Percentiles rank a stretch among this genome's conserved stretches.
phyloP scores from a whole-genome alignment of 2,797 vertebrate species.

The Alauda arvensis region DNA sequence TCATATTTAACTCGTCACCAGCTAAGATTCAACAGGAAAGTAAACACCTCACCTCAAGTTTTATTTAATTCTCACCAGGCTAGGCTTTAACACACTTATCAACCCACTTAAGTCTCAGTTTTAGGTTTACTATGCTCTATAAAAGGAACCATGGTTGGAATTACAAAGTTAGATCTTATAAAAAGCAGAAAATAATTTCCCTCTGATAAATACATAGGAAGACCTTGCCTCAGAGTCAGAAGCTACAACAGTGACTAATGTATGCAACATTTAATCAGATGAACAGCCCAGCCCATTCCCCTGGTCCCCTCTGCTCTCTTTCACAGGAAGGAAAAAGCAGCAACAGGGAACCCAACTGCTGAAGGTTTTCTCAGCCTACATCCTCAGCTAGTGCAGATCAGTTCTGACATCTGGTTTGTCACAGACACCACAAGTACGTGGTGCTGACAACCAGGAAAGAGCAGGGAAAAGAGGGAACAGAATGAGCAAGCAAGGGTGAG shows the following conservation, averaged over 20 bases:
- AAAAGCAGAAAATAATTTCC: neutral
- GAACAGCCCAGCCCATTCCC: neutral
- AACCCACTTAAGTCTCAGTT: neutral
- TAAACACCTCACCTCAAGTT: neutral
- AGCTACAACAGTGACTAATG: neutral
- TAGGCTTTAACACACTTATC: neutral
- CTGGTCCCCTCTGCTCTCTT: neutral
- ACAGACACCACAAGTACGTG: neutral
- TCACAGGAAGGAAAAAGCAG: neutral
- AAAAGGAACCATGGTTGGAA: neutral
- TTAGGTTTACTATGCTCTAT: neutral
- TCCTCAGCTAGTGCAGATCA: neutral
- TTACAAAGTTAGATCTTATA: neutral
- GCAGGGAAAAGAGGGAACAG: neutral
- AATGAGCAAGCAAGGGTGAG: slow-evolving; percentile 12
- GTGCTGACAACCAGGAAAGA: neutral
- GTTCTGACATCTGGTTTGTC: slow-evolving; percentile 30
- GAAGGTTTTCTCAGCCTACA: neutral
- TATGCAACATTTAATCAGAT: neutral
- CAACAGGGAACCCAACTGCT: neutral
- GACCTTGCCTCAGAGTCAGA: neutral
- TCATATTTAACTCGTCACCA: neutral
- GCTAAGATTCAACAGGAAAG: neutral
- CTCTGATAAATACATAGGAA: neutral
- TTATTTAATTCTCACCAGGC: neutral